Evolutionary conservation across 2,797 vertebrate species (phyloP).

Genomic region (Stomatorhinus walkeri): DNA sequence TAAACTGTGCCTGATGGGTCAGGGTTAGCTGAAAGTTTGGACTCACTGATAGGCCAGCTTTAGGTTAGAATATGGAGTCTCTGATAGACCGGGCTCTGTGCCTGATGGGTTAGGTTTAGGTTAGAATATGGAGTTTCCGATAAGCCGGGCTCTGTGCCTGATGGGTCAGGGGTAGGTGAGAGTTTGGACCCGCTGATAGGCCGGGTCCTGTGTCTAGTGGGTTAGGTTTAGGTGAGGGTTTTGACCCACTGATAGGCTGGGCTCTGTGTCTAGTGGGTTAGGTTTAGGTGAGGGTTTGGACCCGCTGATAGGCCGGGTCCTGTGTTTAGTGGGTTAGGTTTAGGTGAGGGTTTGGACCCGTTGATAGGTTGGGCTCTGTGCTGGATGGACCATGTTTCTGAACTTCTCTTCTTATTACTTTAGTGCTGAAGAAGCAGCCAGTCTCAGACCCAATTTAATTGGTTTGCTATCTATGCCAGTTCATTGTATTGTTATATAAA

Average conservation of each 20-base stretch:
- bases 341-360: neutral
- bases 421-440: neutral
- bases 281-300: too few relatives aligned
- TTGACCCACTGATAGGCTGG: too few relatives aligned
- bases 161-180: neutral
- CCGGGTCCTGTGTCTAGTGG: neutral
- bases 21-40: too few relatives aligned
- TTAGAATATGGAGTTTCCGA: neutral
- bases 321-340: too few relatives aligned
- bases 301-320: too few relatives aligned
- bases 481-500: slow-evolving; percentile 15
- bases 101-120: neutral
- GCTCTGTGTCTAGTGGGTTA: too few relatives aligned
- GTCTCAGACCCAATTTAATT: neutral
- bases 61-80: neutral
- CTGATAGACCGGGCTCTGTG: neutral
- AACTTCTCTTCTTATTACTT: neutral
- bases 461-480: slow-evolving; percentile 1
- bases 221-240: too few relatives aligned
- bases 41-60: too few relatives aligned
- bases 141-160: neutral
- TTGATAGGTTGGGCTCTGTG: neutral
- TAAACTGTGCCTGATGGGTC: neutral
- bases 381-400: neutral
- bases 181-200: neutral